Base-by-base conservation (phyloP, 2,888 invertebrate genomes). In the Pyrochroa serraticornis region DNA sequence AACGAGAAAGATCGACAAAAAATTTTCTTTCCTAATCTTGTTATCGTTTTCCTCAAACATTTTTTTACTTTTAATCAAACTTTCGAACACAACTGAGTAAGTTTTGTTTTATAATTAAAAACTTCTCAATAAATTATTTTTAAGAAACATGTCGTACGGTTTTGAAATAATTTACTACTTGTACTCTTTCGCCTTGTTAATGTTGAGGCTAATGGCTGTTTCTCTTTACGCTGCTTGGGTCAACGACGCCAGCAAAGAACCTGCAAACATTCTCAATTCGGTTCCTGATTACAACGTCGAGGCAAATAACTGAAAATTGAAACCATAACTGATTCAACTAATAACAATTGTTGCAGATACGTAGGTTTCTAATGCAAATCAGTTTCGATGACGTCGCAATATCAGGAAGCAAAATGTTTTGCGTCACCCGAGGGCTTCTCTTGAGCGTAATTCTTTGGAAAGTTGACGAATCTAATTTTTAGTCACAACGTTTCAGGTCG, bases 101-200 rank as follows among this genome's bases (percentile, higher is more conserved):
- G 22, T 22, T 22, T 22, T 22, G 22, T 5, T 22, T 3, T 22
- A n/a, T 41, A 54, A 56, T 55, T 44, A 7, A 56, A 13, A 50
- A 9, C 47, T 37, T 22, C 7, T 14, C 32, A 9, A 32, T 53
- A 10, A 36, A 33, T 14, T 37, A 6, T 48, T 38, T 64, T 62
- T 48, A 32, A 68, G 68, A 35, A 48, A 58, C 6, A 50, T 63
- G 22, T 47, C 53, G 9, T 46, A 54, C 14, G 9, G 53, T 14
- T 46, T 66, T 1, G 46, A 66, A 33, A 63, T 67, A 52, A 46
- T 81, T 1, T 87, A 88, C 72, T 86, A 86, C 63, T 74, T 85
- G 22, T 86, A 83, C 70, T 87, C 88, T 0, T 81, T 88, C 46
- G 82, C 83, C 2, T 87, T 84, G 68, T 75, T 88, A 13, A 79